Evolutionary conservation across 1,140 invertebrate species (phyloP).

Genomic region (Anoplophora glabripennis): DNA sequence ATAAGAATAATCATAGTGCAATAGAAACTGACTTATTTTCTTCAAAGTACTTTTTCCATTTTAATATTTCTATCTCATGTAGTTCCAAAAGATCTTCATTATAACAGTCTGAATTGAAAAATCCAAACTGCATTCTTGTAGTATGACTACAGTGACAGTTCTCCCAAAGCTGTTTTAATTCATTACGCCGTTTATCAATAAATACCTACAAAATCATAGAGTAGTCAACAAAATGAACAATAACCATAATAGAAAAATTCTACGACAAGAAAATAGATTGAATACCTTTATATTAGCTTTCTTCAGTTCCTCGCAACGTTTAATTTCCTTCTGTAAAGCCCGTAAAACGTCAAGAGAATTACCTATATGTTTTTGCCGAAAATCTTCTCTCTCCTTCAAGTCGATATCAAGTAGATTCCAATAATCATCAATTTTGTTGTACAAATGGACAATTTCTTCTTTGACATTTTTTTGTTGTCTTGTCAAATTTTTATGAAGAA

Average conservation of each 20-base stretch:
- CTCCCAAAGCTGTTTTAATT: constrained; percentile 70
- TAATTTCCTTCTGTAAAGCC: constrained; percentile 58
- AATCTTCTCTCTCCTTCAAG: constrained; percentile 50
- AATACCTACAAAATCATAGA: constrained; percentile 53
- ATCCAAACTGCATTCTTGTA: constrained; percentile 61
- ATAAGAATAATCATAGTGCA: constrained; percentile 1
- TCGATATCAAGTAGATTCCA: constrained; percentile 65
- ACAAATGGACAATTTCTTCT: constrained; percentile 50
- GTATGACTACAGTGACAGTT: constrained; percentile 63
- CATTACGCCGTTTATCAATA: constrained; percentile 63
- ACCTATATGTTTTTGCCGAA: constrained; percentile 53
- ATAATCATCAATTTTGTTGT: constrained; percentile 53
- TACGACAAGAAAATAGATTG: too few species aligned
- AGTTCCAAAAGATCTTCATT: constrained; percentile 71
- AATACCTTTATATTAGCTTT: constrained; percentile 62
- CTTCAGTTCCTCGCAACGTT: constrained; percentile 61
- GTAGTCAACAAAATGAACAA: too few species aligned
- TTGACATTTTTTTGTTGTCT: constrained; percentile 46
- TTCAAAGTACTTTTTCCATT: constrained; percentile 65
- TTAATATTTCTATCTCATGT: constrained; percentile 71
- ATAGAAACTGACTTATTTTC: constrained; percentile 59
- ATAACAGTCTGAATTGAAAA: constrained; percentile 60
- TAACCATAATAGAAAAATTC: too few species aligned
- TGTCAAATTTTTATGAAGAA: constrained; percentile 42
- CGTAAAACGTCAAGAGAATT: constrained; percentile 53